Evolutionary conservation across 2,797 vertebrate species (phyloP).

Genomic region (Amazona ochrocephala): DNA sequence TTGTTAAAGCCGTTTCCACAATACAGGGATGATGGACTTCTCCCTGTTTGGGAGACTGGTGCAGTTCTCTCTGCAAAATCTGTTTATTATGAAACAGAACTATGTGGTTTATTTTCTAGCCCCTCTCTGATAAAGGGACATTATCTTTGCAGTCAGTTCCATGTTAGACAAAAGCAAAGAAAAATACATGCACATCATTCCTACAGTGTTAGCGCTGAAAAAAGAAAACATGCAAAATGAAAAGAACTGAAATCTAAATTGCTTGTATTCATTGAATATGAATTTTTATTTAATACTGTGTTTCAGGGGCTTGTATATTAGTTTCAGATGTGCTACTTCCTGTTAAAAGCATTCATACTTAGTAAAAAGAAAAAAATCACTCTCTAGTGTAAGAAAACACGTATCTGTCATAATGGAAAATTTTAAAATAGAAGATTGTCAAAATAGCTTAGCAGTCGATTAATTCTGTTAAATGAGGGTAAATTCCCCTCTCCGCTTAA

Average conservation of each 20-base stretch:
- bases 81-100: not conserved
- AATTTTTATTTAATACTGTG: slow-evolving; percentile 39
- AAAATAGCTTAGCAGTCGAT: not conserved
- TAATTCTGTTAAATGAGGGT: not conserved
- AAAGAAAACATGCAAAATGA: not conserved
- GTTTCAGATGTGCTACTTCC: slow-evolving; percentile 60
- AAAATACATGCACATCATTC: not conserved
- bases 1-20: slow-evolving; percentile 16
- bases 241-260: slow-evolving; percentile 29
- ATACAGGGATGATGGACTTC: not conserved
- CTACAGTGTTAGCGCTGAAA: not conserved
- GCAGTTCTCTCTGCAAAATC: not conserved
- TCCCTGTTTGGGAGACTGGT: not conserved
- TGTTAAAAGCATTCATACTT: slow-evolving; percentile 11
- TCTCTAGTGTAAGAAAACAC: not conserved
- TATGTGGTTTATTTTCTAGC: not conserved
- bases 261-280: not conserved
- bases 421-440: not conserved
- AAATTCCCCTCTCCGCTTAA: not conserved
- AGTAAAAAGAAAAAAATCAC: not conserved
- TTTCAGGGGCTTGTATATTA: slow-evolving; percentile 31
- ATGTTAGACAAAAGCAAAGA: not conserved
- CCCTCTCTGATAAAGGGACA: not conserved
- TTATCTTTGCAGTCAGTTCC: not conserved
- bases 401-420: not conserved